Evolutionary conservation across 2,113 vertebrate species (phyloP), one percentile per base, ranked within the genome.

Genomic region (Thunnus thynnus): DNA sequence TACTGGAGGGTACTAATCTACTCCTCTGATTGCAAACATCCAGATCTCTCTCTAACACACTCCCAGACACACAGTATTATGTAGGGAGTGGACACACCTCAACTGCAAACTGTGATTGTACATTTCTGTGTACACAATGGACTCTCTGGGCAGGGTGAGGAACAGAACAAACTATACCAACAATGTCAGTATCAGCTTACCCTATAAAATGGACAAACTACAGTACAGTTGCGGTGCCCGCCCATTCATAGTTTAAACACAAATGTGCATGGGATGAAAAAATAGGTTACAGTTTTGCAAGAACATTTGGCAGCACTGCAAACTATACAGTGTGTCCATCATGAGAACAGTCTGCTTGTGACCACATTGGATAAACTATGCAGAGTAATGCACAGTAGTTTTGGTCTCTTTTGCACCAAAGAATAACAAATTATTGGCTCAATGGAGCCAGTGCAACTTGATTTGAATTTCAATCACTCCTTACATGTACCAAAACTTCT

Each of bases 1-100:
- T 79, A 90, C 87, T 81, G 76, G 76, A 93, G 88, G 88, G 89
- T 93, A 93, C 91, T 91, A 94, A 95, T 94, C 94, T 94, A 85
- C 89, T 87, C 58, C 89, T 92, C 81, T 92, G 87, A 90, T 95
- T 94, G 92, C 93, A 90, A 88, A 89, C 91, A 89, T 75, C 81
- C 77, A 85, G 80, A 83, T 64, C 84, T 76, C 75, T 78, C 62
- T 78, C 62, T 78, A 85, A 90, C 85, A 86, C 86, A 69, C 82
- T 69, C 74, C 57, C 80, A 89, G 77, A 90, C 77, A 90, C 84
- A 85, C 80, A 62, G 85, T 20, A 77, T 85, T 84, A 83, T 46
- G 44, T 16, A 61, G 79, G 77, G 85, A 86, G 84, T 41, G 86
- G 87, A 89, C 89, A 93, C 91, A 89, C 91, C 89, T 93, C 76